Base-by-base conservation (phyloP, 2,888 invertebrate species). In the Dioctria linearis region DNA sequence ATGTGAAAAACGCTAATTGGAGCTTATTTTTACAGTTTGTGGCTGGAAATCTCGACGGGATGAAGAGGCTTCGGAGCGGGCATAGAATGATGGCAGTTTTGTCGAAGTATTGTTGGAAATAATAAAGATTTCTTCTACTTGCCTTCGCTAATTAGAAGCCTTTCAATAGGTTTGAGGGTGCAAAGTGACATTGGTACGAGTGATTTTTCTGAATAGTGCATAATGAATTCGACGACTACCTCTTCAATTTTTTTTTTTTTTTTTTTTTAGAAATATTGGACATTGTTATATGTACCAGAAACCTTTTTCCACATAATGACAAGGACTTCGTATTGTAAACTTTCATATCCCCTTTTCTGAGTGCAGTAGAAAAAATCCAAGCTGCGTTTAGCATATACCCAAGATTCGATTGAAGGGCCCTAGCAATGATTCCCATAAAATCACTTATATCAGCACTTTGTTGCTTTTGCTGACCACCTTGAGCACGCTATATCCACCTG, bases 401-500 rank as follows among this genome's bases (percentile, higher is more conserved):
- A 76, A 25, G 49, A 37, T 63, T n/a, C 37, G 63, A 49, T 63
- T 40, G 49, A 25, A 46, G 49, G 49, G 46, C 63, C 39, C 63
- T 25, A n/a, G 37, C 49, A 46, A 76, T 76, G 76, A 76, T 63
- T 63, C 63, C 63, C 49, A 49, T 76, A 76, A 76, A 76, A 76
- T 76, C 76, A 76, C 76, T 76, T 76, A 76, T 76, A 76, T 76
- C 76, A 76, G 63, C 76, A 76, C 63, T 76, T 76, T 76, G 76
- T 49, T 63, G 73, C 73, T 75, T 25, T 0, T 75, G 76, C 63
- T 76, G 76, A 76, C 76, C 76, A 76, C 63, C 46, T 76, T n/a
- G 37, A 63, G 76, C 76, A 76, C 76, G 76, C 76, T 40, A 76
- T 76, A 76, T 76, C 76, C 76, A 76, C 76, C 76, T 76, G 76